Conservation (phyloP, 1,140 invertebrate species). For the Scylla paramamosain region DNA sequence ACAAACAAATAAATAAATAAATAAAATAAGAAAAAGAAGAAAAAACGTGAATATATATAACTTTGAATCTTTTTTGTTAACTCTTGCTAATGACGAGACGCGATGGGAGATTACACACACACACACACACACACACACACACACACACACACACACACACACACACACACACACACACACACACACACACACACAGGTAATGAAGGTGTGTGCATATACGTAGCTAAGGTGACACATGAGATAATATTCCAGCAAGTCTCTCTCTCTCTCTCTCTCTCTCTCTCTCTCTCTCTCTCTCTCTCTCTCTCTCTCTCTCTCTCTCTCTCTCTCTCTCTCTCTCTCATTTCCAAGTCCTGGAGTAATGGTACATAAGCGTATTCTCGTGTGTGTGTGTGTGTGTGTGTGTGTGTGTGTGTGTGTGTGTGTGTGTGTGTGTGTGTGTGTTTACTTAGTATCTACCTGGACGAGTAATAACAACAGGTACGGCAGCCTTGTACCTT, state of each 20-base stretch:
- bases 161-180: background rate
- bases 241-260: too few species aligned
- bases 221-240: background rate
- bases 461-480: too few species aligned
- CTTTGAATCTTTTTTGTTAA: background rate
- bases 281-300: too few species aligned
- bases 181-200: too few species aligned
- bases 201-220: background rate
- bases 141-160: conserved; percentile 3
- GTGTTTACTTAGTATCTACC: background rate
- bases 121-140: conserved; percentile 3
- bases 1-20: background rate
- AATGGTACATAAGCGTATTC: too few species aligned
- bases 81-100: background rate
- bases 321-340: too few species aligned
- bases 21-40: background rate
- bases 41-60: too few species aligned
- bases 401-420: background rate
- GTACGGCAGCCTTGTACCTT: background rate
- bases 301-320: too few species aligned
- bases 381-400: background rate
- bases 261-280: too few species aligned
- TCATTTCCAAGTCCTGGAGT: too few species aligned
- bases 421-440: background rate
- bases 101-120: background rate